A percentile compares a stretch with the other conserved stretches of the same genome.
These are phyloP conservation scores for Ceratoteleas bidentatus DNA, from an alignment of 1,140 invertebrate species.

Conservation along the genomic window DNA sequence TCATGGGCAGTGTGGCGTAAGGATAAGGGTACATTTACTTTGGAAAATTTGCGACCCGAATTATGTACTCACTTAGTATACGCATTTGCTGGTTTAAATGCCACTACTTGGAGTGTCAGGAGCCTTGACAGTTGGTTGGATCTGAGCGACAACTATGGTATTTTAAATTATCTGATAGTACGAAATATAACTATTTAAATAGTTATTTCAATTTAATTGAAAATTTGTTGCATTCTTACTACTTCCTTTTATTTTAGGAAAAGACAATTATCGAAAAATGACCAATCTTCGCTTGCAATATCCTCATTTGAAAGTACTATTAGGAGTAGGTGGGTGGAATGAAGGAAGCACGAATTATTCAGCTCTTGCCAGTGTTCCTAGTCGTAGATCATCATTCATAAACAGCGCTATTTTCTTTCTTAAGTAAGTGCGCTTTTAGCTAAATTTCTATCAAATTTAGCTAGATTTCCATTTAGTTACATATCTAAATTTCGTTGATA, in stretches of 20 bases:
- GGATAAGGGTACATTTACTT: constrained; percentile 83
- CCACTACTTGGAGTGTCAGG: constrained; percentile 84
- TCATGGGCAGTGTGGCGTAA: constrained; percentile 89
- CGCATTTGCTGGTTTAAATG: constrained; percentile 91
- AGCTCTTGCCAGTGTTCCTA: constrained; percentile 84
- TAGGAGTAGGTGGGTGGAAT: constrained; percentile 95
- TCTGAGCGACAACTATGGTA: constrained; percentile 87
- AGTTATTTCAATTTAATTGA: not conserved
- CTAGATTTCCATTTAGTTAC: too few species aligned
- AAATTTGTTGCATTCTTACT: not conserved
- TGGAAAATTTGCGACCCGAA: constrained; percentile 87
- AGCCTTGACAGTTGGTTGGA: constrained; percentile 88
- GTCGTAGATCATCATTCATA: constrained; percentile 84
- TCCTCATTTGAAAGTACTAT: constrained; percentile 87
- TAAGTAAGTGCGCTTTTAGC: constrained; percentile 81
- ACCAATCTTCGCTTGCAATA: constrained; percentile 85
- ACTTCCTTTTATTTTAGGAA: constrained; percentile 69
- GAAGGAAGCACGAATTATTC: constrained; percentile 92
- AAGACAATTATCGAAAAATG: constrained; percentile 86
- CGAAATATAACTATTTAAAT: not conserved
- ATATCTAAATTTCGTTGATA: too few species aligned
- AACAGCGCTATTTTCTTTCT: constrained; percentile 84
- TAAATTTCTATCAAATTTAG: too few species aligned
- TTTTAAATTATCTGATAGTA: not conserved
- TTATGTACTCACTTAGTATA: constrained; percentile 95